Evolutionary conservation across 37 sponge, comb jelly and placozoan species (phyloP).

Genomic region (Crambe crambe): DNA sequence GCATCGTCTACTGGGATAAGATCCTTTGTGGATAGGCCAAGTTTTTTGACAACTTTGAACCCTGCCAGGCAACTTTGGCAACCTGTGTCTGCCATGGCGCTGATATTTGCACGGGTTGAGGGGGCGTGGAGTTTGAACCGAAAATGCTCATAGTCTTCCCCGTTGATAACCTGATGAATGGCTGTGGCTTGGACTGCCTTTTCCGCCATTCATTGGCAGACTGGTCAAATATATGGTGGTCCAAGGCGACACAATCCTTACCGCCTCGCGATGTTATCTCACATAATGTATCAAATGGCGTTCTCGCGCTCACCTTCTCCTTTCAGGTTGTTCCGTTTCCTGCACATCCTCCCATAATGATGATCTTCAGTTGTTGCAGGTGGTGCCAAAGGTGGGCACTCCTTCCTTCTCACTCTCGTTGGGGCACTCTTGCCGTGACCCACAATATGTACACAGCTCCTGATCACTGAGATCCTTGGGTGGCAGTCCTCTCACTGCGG

Average conservation of each 20-base stretch:
- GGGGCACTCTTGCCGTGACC: slow-evolving; percentile 31
- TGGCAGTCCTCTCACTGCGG: slow-evolving; percentile 6
- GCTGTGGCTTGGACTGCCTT: slow-evolving; percentile 31
- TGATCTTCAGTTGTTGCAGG: slow-evolving; percentile 25
- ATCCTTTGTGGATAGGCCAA: slow-evolving; percentile 34
- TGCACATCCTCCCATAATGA: slow-evolving; percentile 37
- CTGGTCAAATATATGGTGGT: slow-evolving; percentile 22
- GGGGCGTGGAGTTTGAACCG: slow-evolving; percentile 20
- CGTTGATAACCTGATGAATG: slow-evolving; percentile 28
- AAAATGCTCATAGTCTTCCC: slow-evolving; percentile 46
- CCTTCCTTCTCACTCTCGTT: slow-evolving; percentile 35
- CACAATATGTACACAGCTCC: slow-evolving; percentile 31
- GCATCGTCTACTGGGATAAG: slow-evolving; percentile 54
- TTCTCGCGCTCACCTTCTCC: background rate
- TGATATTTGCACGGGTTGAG: slow-evolving; percentile 19
- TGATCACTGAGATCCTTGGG: slow-evolving; percentile 45
- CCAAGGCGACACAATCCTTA: background rate
- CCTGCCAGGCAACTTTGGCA: slow-evolving; percentile 53
- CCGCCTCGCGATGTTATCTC: background rate
- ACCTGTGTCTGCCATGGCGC: slow-evolving; percentile 52
- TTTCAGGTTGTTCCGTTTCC: slow-evolving; percentile 4
- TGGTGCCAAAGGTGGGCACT: slow-evolving; percentile 50
- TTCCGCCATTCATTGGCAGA: slow-evolving; percentile 26
- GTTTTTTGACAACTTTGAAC: slow-evolving; percentile 34
- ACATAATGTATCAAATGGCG: slow-evolving; percentile 7